Evolutionary conservation across 2,888 invertebrate genomes (phyloP).

Genomic region (Hermaeophaga mercurialis): DNA sequence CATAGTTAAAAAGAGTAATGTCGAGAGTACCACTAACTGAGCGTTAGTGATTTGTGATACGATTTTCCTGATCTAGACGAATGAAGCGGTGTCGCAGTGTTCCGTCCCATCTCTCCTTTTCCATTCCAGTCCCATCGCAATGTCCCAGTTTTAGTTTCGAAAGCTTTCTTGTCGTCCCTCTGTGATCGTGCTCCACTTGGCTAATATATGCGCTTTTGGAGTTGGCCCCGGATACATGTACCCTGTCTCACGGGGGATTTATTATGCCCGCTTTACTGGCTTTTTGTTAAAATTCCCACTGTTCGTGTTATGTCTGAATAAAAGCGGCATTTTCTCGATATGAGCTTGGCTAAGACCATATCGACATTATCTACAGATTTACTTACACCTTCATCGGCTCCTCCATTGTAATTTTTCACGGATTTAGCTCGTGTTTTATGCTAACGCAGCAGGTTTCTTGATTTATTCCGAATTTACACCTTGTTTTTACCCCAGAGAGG

Average conservation of each 20-base stretch:
- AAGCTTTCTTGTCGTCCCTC: constrained; percentile 29
- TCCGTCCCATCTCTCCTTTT: constrained; percentile 2
- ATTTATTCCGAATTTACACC: constrained; percentile 20
- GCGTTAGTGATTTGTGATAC: constrained; percentile 26
- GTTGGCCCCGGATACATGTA: constrained; percentile 50
- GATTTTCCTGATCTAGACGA: constrained; percentile 25
- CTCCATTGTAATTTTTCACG: constrained; percentile 31
- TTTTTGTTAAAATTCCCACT: constrained; percentile 51
- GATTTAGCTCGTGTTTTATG: constrained; percentile 21
- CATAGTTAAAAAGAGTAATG: neutral
- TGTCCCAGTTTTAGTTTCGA: constrained; percentile 26
- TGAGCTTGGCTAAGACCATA: constrained; percentile 35
- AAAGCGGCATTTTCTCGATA: constrained; percentile 43
- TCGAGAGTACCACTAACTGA: constrained; percentile 1
- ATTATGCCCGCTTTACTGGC: constrained; percentile 48
- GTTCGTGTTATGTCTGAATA: constrained; percentile 46
- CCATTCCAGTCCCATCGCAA: constrained; percentile 17
- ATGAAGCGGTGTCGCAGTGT: constrained; percentile 22
- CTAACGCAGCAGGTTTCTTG: constrained; percentile 19
- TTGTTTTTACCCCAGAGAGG: neutral
- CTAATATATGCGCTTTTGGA: constrained; percentile 51
- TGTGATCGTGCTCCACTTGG: constrained; percentile 39
- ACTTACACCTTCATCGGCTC: constrained; percentile 35
- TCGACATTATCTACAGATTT: constrained; percentile 37
- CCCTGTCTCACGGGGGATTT: constrained; percentile 49